phyloP scores from a whole-genome alignment of 2,888 invertebrate species.

The Agriotes lineatus region DNA sequence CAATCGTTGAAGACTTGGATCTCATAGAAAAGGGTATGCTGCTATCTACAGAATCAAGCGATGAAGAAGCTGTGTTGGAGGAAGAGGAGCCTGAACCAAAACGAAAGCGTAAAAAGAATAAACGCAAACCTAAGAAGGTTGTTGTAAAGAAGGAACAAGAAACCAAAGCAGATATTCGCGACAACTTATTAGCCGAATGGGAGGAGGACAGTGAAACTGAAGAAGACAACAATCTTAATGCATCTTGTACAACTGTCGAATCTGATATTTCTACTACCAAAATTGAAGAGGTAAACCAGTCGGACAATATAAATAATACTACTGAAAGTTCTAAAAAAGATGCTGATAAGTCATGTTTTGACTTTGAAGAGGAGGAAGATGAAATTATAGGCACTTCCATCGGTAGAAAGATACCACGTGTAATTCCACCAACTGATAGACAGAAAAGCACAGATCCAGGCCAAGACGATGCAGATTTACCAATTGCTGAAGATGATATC shows the following conservation, averaged over 20 bases:
- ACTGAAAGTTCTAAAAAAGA: slow-evolving; percentile 43
- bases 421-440: slow-evolving; percentile 65
- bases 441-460: slow-evolving; percentile 63
- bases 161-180: slow-evolving; percentile 74
- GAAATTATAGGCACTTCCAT: slow-evolving; percentile 65
- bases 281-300: neutral
- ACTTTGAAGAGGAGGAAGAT: slow-evolving; percentile 82
- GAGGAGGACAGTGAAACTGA: slow-evolving; percentile 71
- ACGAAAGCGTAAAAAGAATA: slow-evolving; percentile 25
- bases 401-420: slow-evolving; percentile 77
- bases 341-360: slow-evolving; percentile 75
- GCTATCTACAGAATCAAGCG: slow-evolving; percentile 44
- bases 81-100: slow-evolving; percentile 57
- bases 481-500: slow-evolving; percentile 17
- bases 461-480: slow-evolving; percentile 60
- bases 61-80: slow-evolving; percentile 45
- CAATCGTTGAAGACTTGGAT: slow-evolving; percentile 55
- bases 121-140: slow-evolving; percentile 32
- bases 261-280: slow-evolving; percentile 46
- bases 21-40: slow-evolving; percentile 52
- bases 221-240: slow-evolving; percentile 39
- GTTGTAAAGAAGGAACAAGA: slow-evolving; percentile 19
- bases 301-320: neutral
- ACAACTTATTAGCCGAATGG: slow-evolving; percentile 83
- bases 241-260: slow-evolving; percentile 41